A percentile compares a stretch with the other conserved stretches of the same genome.
Conservation (phyloP, 1,140 invertebrate genomes). For the Solenopsis invicta region DNA sequence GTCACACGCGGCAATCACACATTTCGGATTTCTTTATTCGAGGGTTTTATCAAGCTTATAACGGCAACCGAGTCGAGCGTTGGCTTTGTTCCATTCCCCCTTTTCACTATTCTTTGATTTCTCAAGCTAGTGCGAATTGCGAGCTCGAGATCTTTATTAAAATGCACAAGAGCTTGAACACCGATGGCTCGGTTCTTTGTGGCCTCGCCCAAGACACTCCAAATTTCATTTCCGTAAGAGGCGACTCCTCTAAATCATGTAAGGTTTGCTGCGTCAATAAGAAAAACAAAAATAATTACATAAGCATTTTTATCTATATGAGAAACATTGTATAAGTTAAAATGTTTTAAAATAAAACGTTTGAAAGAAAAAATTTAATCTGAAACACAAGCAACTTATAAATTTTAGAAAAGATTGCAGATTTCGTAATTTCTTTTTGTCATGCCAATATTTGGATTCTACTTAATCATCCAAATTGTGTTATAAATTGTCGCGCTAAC, state of each 20-base stretch:
- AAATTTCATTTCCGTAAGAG: slow-evolving; percentile 33
- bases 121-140: slow-evolving; percentile 53
- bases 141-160: slow-evolving; percentile 69
- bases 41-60: slow-evolving; percentile 59
- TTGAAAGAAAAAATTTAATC: neutral
- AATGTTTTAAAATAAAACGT: neutral
- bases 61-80: slow-evolving; percentile 19
- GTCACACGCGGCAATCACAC: neutral
- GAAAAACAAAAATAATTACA: neutral
- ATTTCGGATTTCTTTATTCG: neutral
- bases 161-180: slow-evolving; percentile 60
- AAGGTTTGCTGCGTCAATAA: neutral
- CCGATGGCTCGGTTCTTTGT: slow-evolving; percentile 13
- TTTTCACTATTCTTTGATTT: slow-evolving; percentile 69
- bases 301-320: neutral
- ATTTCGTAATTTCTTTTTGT: neutral
- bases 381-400: neutral
- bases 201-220: slow-evolving; percentile 30
- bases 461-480: neutral
- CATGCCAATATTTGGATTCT: neutral
- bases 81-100: slow-evolving; percentile 51
- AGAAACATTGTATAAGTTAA: neutral
- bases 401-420: neutral
- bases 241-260: slow-evolving; percentile 27
- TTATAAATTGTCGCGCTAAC: neutral